phyloP scores from a whole-genome alignment of 2,888 invertebrate genomes.

The Teleiodes luculella region DNA sequence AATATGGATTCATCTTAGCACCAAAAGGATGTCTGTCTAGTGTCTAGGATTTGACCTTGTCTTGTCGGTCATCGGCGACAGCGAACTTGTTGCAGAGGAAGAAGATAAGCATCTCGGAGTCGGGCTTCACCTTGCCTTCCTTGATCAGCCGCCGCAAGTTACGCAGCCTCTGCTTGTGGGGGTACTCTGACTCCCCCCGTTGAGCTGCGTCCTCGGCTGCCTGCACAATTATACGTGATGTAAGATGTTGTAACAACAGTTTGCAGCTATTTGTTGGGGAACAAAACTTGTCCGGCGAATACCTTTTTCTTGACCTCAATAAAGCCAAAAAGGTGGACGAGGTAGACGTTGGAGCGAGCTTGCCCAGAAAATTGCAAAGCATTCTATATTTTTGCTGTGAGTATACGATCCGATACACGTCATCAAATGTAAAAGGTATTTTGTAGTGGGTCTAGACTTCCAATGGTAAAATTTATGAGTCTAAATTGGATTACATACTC shows the following conservation, averaged over 20 bases:
- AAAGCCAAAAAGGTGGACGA: too few species aligned
- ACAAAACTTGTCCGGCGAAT: too few species aligned
- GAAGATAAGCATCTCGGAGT: slow-evolving; percentile 69
- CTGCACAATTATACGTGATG: neutral
- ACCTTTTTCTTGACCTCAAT: too few species aligned
- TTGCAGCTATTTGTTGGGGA: too few species aligned
- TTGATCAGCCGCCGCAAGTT: slow-evolving; percentile 73
- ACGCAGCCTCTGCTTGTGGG: slow-evolving; percentile 80
- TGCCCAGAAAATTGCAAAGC: too few species aligned
- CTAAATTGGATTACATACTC: too few species aligned
- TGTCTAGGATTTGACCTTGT: slow-evolving; percentile 31
- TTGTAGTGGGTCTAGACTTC: too few species aligned
- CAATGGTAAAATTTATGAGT: too few species aligned
- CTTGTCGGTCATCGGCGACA: slow-evolving; percentile 60
- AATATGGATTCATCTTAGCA: neutral
- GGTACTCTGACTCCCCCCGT: slow-evolving; percentile 59
- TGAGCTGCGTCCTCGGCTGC: neutral
- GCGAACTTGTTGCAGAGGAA: slow-evolving; percentile 76
- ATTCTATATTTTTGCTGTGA: too few species aligned
- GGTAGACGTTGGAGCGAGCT: too few species aligned
- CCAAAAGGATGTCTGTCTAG: neutral
- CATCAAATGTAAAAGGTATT: too few species aligned
- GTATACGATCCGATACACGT: too few species aligned
- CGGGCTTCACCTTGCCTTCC: slow-evolving; percentile 70
- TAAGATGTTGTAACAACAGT: neutral